phyloP scores from a whole-genome alignment of 2,888 invertebrate species.

The Serrognathus titanus region DNA sequence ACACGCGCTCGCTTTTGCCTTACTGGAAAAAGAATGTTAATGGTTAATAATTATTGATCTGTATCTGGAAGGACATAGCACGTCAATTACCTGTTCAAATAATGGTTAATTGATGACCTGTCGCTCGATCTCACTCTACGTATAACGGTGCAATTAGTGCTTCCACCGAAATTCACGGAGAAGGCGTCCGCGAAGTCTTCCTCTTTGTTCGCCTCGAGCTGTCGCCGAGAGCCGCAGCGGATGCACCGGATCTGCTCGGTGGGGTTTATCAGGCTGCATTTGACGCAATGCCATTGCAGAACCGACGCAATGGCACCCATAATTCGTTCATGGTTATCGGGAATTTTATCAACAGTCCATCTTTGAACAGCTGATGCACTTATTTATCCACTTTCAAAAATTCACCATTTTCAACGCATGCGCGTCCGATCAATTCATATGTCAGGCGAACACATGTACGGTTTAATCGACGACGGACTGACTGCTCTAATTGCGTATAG shows the following conservation, averaged over 20 bases:
- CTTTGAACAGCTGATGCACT: constrained; percentile 26
- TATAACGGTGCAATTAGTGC: constrained; percentile 44
- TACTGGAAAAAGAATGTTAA: constrained; percentile 26
- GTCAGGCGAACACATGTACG: too few relatives aligned
- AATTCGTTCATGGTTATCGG: constrained; percentile 52
- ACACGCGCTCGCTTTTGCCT: constrained; percentile 27
- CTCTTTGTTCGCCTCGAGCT: constrained; percentile 44
- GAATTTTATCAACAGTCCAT: constrained; percentile 22
- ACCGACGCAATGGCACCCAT: constrained; percentile 94
- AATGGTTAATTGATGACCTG: constrained; percentile 18
- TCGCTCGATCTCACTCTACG: constrained; percentile 34
- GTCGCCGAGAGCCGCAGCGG: constrained; percentile 72
- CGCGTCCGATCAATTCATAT: not conserved
- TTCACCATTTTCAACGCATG: constrained; percentile 22
- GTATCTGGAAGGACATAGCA: constrained; percentile 9
- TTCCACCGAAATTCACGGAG: constrained; percentile 33
- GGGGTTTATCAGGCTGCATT: constrained; percentile 85
- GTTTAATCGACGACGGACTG: not conserved
- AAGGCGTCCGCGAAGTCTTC: constrained; percentile 28
- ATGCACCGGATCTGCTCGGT: constrained; percentile 80
- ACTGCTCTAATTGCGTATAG: too few relatives aligned
- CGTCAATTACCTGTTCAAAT: constrained; percentile 25
- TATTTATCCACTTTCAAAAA: constrained; percentile 23
- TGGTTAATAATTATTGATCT: constrained; percentile 34
- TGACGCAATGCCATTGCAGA: constrained; percentile 88